Evolutionary conservation across 2,888 invertebrate species (phyloP).

Genomic region (Phaonia tiefii): DNA sequence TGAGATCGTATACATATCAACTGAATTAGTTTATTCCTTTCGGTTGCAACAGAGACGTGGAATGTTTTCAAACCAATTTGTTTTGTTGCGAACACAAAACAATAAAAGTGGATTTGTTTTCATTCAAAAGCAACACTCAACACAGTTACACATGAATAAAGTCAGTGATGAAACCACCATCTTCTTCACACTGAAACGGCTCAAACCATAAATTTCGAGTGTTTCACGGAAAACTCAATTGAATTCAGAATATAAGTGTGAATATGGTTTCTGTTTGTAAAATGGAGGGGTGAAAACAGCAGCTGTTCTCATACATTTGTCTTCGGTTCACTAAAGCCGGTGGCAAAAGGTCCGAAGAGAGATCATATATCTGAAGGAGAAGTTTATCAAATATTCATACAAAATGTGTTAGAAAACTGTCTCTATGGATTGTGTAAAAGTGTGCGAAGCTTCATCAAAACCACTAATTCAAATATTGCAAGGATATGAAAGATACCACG

Average conservation of each 20-base stretch:
- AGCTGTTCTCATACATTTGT: no score
- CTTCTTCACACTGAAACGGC: neutral
- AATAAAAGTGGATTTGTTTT: slow-evolving; percentile 52
- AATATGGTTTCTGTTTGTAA: no score
- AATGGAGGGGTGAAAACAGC: no score
- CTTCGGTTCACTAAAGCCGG: no score
- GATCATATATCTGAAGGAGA: no score
- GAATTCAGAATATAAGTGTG: neutral
- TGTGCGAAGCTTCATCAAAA: slow-evolving; percentile 62
- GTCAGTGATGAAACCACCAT: neutral
- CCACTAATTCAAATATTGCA: slow-evolving; percentile 63
- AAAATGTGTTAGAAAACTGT: slow-evolving; percentile 5
- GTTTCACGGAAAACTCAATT: neutral
- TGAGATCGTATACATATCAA: neutral
- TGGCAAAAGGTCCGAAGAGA: no score
- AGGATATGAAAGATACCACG: slow-evolving; percentile 19
- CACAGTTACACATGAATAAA: slow-evolving; percentile 41
- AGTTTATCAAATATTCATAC: slow-evolving; percentile 52
- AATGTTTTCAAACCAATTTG: slow-evolving; percentile 53
- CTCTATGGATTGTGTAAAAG: slow-evolving; percentile 4
- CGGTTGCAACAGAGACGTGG: neutral
- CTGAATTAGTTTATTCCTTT: neutral
- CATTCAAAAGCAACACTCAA: slow-evolving; percentile 23
- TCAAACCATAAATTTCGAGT: neutral
- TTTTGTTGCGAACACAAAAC: slow-evolving; percentile 35